Base-by-base conservation (phyloP, 2,113 vertebrate species). In the Equus przewalskii region DNA sequence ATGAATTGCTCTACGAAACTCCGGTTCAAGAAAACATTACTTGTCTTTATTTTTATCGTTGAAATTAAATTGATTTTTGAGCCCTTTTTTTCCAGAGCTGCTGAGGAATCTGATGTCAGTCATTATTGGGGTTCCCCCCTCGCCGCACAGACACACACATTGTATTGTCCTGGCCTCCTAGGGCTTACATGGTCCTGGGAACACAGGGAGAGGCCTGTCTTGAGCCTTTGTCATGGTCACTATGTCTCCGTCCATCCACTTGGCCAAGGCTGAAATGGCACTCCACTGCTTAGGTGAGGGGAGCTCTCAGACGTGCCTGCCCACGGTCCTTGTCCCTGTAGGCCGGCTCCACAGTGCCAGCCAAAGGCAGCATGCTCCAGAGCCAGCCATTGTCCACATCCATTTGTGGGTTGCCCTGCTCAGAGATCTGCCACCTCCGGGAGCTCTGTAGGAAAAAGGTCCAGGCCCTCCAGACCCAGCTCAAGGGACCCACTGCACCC, bases 21-120 rank as follows among this genome's bases (percentile, higher is more conserved):
- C 62, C 22, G 24, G 8, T 36, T 94, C 26, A 89, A 81, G 78
- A 84, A 95, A 92, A 30, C 36, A 81, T 90, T 90, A 44, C 33
- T 88, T 97, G 54, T 49, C 24, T 82, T 94, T 92, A 30, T 92
- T 94, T 92, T 79, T 96, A 67, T 75, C 11, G 24, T 13, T 65
- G 82, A 28, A 44, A 58, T 76, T 81, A 70, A 94, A 49, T 87
- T 2, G 65, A 11, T 16, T 79, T 76, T 73, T 78, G 58, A 96
- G 46, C 19, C 18, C 24, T 91, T 93, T 41, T 41, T 88, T 85
- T 4, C 33, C 22, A 46, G 78, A 15, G 14, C 7, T 86, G 33
- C 13, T 97, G 49, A 92, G 54, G n/a, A 88, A 94, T 73, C 33
- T 75, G 58, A 51, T 60, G 7, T 76, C 22, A 76, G n/a, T 46